Evolutionary conservation across 1,140 invertebrate species (phyloP).

Genomic region (Drosophila orosa): DNA sequence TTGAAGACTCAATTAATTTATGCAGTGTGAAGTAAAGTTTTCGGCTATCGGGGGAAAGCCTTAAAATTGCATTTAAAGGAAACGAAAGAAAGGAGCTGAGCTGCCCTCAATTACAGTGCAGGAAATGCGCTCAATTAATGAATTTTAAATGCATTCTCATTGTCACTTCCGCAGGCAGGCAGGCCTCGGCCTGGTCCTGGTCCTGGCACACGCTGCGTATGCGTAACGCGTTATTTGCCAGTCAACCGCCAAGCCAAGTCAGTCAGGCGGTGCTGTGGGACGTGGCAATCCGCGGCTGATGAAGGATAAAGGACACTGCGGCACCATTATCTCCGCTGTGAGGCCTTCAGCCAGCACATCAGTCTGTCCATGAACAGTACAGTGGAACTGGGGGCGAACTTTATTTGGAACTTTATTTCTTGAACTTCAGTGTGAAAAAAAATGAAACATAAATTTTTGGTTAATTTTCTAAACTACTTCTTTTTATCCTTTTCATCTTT

Average conservation of each 20-base stretch:
- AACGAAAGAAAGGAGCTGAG: slow-evolving; percentile 11
- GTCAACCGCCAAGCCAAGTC: slow-evolving; percentile 63
- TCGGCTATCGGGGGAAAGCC: slow-evolving; percentile 9
- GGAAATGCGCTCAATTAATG: slow-evolving; percentile 78
- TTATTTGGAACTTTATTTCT: slow-evolving; percentile 12
- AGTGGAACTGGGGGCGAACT: slow-evolving; percentile 16
- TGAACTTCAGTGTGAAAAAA: not conserved
- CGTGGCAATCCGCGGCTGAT: slow-evolving; percentile 44
- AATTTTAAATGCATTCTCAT: slow-evolving; percentile 78
- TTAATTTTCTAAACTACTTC: not conserved
- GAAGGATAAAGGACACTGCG: slow-evolving; percentile 61
- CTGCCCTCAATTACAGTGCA: slow-evolving; percentile 47
- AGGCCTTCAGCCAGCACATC: slow-evolving; percentile 40
- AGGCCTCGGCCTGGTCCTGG: slow-evolving; percentile 1
- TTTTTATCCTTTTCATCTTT: slow-evolving; percentile 14
- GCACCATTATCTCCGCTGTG: slow-evolving; percentile 55
- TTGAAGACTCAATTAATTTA: slow-evolving; percentile 77
- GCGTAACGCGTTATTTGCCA: slow-evolving; percentile 70
- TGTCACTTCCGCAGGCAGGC: slow-evolving; percentile 49
- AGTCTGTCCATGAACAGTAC: slow-evolving; percentile 19
- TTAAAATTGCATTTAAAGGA: slow-evolving; percentile 40
- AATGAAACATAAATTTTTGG: not conserved
- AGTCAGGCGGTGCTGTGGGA: slow-evolving; percentile 1
- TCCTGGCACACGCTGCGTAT: slow-evolving; percentile 56
- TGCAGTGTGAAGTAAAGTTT: slow-evolving; percentile 72